Percentiles rank a stretch among this genome's conserved stretches.
phyloP scores from a whole-genome alignment of 1,140 invertebrate species.

The Micrasema minimum region DNA sequence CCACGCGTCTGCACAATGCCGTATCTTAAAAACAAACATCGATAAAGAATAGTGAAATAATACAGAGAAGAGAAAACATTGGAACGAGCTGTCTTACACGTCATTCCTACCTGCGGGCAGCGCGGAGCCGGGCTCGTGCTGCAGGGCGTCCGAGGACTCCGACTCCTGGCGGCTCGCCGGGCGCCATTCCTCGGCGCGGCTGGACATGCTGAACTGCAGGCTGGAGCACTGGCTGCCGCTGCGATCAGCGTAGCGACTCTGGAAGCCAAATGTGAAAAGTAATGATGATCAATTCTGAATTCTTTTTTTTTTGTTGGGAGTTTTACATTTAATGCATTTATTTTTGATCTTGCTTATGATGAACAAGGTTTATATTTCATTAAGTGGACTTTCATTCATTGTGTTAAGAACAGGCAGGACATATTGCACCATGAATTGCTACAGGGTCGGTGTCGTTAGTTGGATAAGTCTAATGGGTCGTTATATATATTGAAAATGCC shows the following conservation, averaged over 20 bases:
- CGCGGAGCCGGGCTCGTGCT: constrained; percentile 52
- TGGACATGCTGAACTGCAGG: constrained; percentile 51
- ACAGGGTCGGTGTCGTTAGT: too few relatives aligned
- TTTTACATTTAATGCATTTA: too few relatives aligned
- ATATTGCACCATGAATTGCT: too few relatives aligned
- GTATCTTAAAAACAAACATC: constrained; percentile 27
- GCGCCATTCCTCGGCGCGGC: constrained; percentile 41
- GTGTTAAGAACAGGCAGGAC: too few relatives aligned
- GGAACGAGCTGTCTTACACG: constrained; percentile 68
- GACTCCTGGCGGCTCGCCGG: constrained; percentile 40
- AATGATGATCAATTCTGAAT: too few relatives aligned
- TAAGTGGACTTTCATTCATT: too few relatives aligned
- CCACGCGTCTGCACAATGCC: background rate
- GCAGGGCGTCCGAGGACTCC: constrained; percentile 46
- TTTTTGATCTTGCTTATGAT: too few relatives aligned
- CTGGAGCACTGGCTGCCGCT: constrained; percentile 64
- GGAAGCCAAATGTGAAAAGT: too few relatives aligned
- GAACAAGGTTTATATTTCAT: too few relatives aligned
- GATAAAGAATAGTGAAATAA: constrained; percentile 34
- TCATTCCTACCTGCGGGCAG: constrained; percentile 66
- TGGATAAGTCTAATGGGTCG: too few relatives aligned
- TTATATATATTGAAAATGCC: too few relatives aligned
- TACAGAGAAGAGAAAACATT: constrained; percentile 61
- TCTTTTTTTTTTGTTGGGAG: too few relatives aligned
- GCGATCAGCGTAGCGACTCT: constrained; percentile 65